Conservation (phyloP, 2,888 invertebrate species). For the Melinaea menophilus region DNA sequence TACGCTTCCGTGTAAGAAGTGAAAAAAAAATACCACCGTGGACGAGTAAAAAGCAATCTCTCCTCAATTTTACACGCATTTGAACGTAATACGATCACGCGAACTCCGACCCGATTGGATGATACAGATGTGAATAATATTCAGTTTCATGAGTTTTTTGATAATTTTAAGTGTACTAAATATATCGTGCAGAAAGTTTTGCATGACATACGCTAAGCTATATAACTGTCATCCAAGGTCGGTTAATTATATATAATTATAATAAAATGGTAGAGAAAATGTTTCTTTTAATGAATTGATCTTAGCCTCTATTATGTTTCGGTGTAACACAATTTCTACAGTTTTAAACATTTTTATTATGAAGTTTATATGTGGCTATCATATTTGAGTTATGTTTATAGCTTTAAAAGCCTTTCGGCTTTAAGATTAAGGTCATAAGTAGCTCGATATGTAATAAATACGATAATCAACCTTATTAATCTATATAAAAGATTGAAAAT, state of each 20-base stretch:
- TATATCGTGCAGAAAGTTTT: neutral
- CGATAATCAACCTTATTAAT: no score
- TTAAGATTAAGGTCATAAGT: neutral
- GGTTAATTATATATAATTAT: no score
- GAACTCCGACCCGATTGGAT: conserved; percentile 39
- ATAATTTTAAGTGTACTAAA: no score
- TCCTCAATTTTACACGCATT: conserved; percentile 72
- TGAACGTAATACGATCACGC: conserved; percentile 61
- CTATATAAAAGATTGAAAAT: no score
- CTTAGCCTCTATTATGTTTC: neutral
- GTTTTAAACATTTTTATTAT: conserved; percentile 55
- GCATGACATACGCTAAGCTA: no score
- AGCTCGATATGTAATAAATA: neutral
- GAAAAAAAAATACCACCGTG: conserved; percentile 36
- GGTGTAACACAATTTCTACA: conserved; percentile 31
- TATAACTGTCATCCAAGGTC: no score
- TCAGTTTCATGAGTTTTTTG: neutral
- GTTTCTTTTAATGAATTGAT: no score
- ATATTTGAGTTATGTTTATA: neutral
- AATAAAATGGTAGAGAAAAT: no score
- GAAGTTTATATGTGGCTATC: conserved; percentile 50
- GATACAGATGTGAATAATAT: conserved; percentile 1
- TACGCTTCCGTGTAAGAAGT: conserved; percentile 44
- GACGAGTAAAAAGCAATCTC: conserved; percentile 59
- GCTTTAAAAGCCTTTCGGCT: neutral